phyloP scores from a whole-genome alignment of 2,797 vertebrate genomes.

The Fistularia tabacaria region DNA sequence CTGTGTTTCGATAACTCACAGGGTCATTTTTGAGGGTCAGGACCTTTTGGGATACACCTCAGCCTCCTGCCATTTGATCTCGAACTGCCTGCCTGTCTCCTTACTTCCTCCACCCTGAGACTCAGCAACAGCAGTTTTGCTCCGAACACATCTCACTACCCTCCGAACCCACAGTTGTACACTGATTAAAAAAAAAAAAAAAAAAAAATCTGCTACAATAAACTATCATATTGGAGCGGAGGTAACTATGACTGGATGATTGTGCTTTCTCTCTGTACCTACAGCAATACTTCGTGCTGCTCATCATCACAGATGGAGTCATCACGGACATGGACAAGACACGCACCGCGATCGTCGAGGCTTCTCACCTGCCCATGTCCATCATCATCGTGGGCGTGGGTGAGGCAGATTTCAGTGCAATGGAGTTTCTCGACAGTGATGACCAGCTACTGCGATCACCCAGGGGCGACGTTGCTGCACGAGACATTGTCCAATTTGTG shows the following conservation, averaged over 20 bases:
- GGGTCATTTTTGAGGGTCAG: too few species aligned
- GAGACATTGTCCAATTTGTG: conserved; percentile 98
- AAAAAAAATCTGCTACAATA: not conserved
- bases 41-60: too few species aligned
- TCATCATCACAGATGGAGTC: conserved; percentile 95
- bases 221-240: not conserved
- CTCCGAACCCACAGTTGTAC: too few species aligned
- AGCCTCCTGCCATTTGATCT: too few species aligned
- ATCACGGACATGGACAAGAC: conserved; percentile 96
- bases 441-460: conserved; percentile 77
- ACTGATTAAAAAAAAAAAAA: too few species aligned
- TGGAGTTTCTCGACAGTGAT: conserved; percentile 95
- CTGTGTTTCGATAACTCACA: too few species aligned
- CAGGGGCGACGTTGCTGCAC: conserved; percentile 76
- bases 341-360: conserved; percentile 84
- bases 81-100: too few species aligned
- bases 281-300: conserved; percentile 92
- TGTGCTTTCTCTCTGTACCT: conserved; percentile 62
- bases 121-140: too few species aligned
- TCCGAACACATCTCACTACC: too few species aligned
- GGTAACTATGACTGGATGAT: too few species aligned
- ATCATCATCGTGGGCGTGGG: conserved; percentile 95
- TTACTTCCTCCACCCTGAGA: too few species aligned
- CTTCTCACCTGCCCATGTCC: conserved; percentile 92
- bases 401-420: conserved; percentile 86